Evolutionary conservation across 2,113 vertebrate genomes (phyloP).

Genomic region (Channa maculata): DNA sequence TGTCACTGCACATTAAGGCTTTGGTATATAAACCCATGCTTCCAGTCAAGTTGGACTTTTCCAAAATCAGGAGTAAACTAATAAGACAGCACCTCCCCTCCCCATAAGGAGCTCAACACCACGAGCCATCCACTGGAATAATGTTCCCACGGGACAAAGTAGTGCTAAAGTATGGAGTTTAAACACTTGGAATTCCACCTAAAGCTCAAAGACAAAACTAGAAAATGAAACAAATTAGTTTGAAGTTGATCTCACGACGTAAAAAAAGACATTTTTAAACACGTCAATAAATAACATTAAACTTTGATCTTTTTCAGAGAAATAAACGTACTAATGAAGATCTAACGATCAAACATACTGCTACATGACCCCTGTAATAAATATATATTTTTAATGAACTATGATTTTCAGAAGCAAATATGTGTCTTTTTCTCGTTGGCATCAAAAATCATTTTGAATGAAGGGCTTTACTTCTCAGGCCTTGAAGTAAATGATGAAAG

Average conservation of each 20-base stretch:
- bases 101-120: constrained; percentile 5
- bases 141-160: constrained; percentile 58
- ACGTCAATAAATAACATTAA: not conserved
- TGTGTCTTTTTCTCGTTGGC: constrained; percentile 12
- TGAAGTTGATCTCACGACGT: constrained; percentile 20
- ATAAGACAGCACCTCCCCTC: constrained; percentile 61
- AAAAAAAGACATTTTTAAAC: constrained; percentile 19
- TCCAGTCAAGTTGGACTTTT: constrained; percentile 65
- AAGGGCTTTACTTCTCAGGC: constrained; percentile 41
- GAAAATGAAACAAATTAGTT: constrained; percentile 41
- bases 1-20: constrained; percentile 78
- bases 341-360: constrained; percentile 13
- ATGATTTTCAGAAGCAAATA: not conserved
- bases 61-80: constrained; percentile 66
- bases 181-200: constrained; percentile 44
- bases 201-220: not conserved
- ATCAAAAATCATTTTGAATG: constrained; percentile 45
- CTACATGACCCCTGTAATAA: constrained; percentile 25
- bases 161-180: constrained; percentile 17
- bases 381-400: constrained; percentile 13
- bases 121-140: constrained; percentile 38
- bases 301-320: not conserved
- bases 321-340: not conserved
- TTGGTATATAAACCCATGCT: constrained; percentile 69
- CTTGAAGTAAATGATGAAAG: constrained; percentile 64